Evolutionary conservation across 2,888 invertebrate species (phyloP), one percentile per base, ranked within the genome.

Genomic region (Phlogophora meticulosa): DNA sequence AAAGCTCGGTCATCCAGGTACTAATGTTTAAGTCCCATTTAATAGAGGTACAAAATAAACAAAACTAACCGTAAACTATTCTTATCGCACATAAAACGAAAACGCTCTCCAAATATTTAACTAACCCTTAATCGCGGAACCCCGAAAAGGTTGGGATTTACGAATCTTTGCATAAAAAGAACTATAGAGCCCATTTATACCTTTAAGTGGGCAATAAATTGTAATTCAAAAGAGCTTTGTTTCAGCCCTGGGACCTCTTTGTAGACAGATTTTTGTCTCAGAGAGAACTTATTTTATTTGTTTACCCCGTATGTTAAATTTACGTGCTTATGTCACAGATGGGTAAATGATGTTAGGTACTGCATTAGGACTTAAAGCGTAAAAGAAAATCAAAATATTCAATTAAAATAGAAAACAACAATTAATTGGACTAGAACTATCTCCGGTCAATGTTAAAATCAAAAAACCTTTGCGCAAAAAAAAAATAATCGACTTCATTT

Each of bases 131-230:
- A 34, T 52, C 56, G 32, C 40, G 48, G 52, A 40, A 59, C 72
- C 59, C 61, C 5, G 49, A 57, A 67, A 53, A 20, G 48, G 52
- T 28, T 38, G 11, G 17, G 68, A 64, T 66, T 74, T 62, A 65
- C 61, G 51, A 74, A 67, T 70, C 49, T 73, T 75, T 64, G 55
- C 67, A 62, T 68, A 70, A 67, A 72, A 66, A 72, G 63, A 45
- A 58, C 62, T 62, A 69, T 58, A 43, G 28, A 20, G 24, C 38
- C 56, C 58, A 42, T 51, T n/a, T n/a, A 22, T 66, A 52, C 49
- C 38, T 49, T 57, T 69, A 69, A 78, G 55, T 76, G 55, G 65
- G 64, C 43, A 52, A 78, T 78, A 80, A 81, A 81, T 76, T 48
- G 57, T 76, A 70, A 80, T 76, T 70, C 76, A 75, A 53, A 62